These are phyloP conservation scores for Heterohyrax brucei DNA, from an alignment of 2,797 vertebrate genomes.

Conservation along the genomic window DNA sequence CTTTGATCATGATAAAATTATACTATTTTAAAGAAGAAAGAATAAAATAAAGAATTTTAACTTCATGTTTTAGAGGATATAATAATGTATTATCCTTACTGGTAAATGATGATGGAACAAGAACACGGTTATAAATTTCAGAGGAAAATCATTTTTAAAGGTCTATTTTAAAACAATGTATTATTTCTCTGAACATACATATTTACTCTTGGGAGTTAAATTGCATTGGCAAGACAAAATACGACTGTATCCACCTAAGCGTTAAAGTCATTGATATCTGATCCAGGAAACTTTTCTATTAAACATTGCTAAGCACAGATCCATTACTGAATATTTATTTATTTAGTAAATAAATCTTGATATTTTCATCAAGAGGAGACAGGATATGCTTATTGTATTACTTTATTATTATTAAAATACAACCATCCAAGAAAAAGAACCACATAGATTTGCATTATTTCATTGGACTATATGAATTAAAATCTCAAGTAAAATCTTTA, in stretches of 20 bases:
- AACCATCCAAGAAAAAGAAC: conserved; percentile 79
- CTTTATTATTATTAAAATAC: conserved; percentile 88
- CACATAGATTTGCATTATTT: conserved; percentile 82
- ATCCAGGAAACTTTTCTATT: conserved; percentile 85
- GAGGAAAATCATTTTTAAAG: conserved; percentile 83
- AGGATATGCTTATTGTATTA: conserved; percentile 85
- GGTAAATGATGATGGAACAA: conserved; percentile 79
- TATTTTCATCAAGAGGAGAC: conserved; percentile 84
- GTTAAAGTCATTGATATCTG: conserved; percentile 87
- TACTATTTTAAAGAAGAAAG: conserved; percentile 71
- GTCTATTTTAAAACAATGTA: conserved; percentile 83
- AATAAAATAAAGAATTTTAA: conserved; percentile 77
- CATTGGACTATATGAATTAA: conserved; percentile 85
- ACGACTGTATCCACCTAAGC: conserved; percentile 80
- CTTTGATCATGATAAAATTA: conserved; percentile 74
- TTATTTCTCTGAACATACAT: conserved; percentile 77
- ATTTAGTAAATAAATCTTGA: conserved; percentile 87
- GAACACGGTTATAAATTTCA: conserved; percentile 77
- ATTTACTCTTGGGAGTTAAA: conserved; percentile 84
- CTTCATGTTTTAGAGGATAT: conserved; percentile 72
- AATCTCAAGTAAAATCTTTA: conserved; percentile 83
- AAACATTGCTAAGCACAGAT: conserved; percentile 83
- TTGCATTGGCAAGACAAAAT: conserved; percentile 81
- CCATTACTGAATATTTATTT: conserved; percentile 85
- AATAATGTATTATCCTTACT: conserved; percentile 77